Conservation (phyloP, 2,797 vertebrate species). For the Sphenodon punctatus region DNA sequence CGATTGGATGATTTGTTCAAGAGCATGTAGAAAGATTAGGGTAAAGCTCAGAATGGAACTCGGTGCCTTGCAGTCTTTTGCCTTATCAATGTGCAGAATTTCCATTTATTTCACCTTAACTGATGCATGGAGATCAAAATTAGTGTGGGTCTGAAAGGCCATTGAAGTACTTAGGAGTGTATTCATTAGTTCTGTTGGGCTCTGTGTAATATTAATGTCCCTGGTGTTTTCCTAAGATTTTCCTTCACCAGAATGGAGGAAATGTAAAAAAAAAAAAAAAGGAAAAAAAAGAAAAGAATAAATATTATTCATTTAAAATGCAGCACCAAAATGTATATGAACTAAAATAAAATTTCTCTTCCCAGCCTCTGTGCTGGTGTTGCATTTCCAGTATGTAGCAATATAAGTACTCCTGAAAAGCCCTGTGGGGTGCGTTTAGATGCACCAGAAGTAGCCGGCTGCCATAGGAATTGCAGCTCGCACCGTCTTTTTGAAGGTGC, state of each 20-base stretch:
- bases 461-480: too few species aligned
- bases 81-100: background rate
- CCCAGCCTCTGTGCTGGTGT: background rate
- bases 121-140: background rate
- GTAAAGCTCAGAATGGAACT: background rate
- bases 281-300: background rate
- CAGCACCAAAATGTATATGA: background rate
- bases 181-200: too few species aligned
- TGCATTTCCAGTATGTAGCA: too few species aligned
- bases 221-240: background rate
- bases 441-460: too few species aligned
- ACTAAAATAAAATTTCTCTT: background rate
- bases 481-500: too few species aligned
- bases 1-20: fast-evolving
- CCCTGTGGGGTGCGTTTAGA: too few species aligned
- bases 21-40: background rate
- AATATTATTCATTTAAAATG: background rate
- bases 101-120: background rate
- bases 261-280: background rate
- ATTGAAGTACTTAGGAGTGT: too few species aligned
- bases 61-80: background rate
- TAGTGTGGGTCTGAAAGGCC: background rate
- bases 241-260: background rate
- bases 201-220: background rate
- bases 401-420: too few species aligned